Base-by-base conservation (phyloP, 1,140 invertebrate genomes). In the Nilaparvata lugens region DNA sequence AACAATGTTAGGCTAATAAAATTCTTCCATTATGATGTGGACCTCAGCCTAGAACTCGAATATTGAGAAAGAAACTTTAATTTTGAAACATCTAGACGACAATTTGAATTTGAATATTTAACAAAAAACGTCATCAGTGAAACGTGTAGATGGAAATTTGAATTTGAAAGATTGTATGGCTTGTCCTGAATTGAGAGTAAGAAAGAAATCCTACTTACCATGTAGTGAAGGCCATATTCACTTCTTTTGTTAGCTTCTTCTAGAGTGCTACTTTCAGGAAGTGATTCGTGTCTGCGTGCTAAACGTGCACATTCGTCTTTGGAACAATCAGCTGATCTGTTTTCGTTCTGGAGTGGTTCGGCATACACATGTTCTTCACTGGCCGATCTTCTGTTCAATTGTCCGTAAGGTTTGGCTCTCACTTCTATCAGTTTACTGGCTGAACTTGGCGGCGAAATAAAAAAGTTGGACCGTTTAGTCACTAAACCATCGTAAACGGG, bases 281-380 rank as follows among this genome's bases (percentile, higher is more conserved):
- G 28, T 35, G 38, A 56, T 21, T 28, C 28, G 38, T n/a, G 19
- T 56, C n/a, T 56, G 2, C 28, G 9, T 16, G 54, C 14, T 23
- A 56, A 38, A n/a, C 38, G 9, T 6, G 38, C 2, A 56, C 28
- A 56, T 11, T 56, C 38, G n/a, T 28, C 16, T 31, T 28, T n/a
- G 5, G 14, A 35, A 21, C 35, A 21, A 4, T 23, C 14, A 0
- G 2, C 19, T 9, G 43, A 19, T 54, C 31, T 52, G 58, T 21
- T 9, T 13, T 55, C 13, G 14, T 24, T 58, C 24, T 18, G 25
- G 45, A 28, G 48, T 14, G 62, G 62, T 40, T 63, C 62, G 11
- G 62, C 62, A 63, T 63, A 63, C 6, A 63, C 54, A 42, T 63
- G 62, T 56, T 63, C 62, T 40, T 45, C 52, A 56, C 52, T 59